Base-by-base conservation (phyloP, 1,140 invertebrate species). In the Bombus picipes region DNA sequence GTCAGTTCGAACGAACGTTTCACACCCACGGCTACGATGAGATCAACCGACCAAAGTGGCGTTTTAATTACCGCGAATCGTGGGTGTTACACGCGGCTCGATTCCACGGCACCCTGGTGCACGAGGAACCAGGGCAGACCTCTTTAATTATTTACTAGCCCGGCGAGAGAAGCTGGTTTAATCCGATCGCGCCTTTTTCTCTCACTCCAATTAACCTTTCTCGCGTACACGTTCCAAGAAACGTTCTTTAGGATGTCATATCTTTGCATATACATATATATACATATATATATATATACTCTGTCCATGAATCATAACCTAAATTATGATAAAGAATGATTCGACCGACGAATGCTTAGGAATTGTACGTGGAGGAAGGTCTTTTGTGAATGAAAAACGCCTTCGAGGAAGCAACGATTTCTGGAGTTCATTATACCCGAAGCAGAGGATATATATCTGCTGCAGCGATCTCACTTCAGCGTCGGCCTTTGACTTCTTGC, bases 381-480 rank as follows among this genome's bases (percentile, higher is more conserved):
- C 12, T 47, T 18, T 47, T 18, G 47, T 18, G 28, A 62, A 62
- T n/a, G 3, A n/a, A 62, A 25, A 28, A 28, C 57, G 12, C 1
- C 6, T 15, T 43, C 15, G 43, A 62, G 37, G 57, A 6, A 6
- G 34, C 28, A 65, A 32, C 32, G 18, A 32, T 78, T 41, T 47
- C 34, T 34, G 9, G 82, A 85, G 83, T 85, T 85, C 83, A 57
- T 85, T 91, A 70, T 25, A 90, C 86, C 77, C 88, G 74, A 81
- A 71, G 59, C 72, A 77, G 77, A 80, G 73, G 85, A 85, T 92
- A 92, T 92, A 92, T 92, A 92, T 92, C 91, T 89, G 73, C 85
- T 78, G 87, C 84, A 81, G 86, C 83, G 82, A 92, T 92, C 91
- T 91, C 53, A 3, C 28, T 18, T 18, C 9, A 2, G 47, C 34